Percentiles rank a stretch among this genome's conserved stretches.
Conservation (phyloP, 2,797 vertebrate species). For the Bradypus variegatus region DNA sequence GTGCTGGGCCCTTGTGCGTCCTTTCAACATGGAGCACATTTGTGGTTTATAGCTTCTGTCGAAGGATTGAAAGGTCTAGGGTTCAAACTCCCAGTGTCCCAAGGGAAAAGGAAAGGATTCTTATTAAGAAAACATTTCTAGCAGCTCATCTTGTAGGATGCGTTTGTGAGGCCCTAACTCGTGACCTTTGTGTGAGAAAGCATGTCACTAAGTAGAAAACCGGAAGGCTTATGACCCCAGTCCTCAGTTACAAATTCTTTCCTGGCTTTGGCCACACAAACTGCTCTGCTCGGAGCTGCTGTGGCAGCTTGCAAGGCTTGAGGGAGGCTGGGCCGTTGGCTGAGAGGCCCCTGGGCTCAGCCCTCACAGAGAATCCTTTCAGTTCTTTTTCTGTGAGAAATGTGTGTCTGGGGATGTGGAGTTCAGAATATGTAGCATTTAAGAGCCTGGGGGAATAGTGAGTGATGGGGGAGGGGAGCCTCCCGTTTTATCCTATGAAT, state of each 20-base stretch:
- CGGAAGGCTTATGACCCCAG: conserved; percentile 49
- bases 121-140: conserved; percentile 41
- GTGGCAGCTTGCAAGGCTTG: not conserved
- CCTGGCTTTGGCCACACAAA: not conserved
- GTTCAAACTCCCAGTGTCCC: conserved; percentile 69
- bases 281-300: not conserved
- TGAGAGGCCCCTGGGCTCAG: too few species aligned
- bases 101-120: conserved; percentile 54
- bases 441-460: not conserved
- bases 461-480: not conserved
- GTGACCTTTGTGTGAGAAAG: conserved; percentile 56
- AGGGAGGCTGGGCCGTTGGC: not conserved
- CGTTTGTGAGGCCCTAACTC: conserved; percentile 40
- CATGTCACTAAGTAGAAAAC: conserved; percentile 50
- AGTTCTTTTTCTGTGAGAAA: not conserved
- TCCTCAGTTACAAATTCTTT: conserved; percentile 32
- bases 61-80: conserved; percentile 72
- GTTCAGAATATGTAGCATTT: not conserved
- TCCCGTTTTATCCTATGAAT: not conserved
- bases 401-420: not conserved
- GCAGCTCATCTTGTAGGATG: conserved; percentile 37
- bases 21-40: conserved; percentile 61
- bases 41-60: conserved; percentile 71
- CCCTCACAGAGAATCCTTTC: not conserved
- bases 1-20: conserved; percentile 62